Base-by-base conservation (phyloP, 2,888 invertebrate species). In the Fissipunctia ypsillon region DNA sequence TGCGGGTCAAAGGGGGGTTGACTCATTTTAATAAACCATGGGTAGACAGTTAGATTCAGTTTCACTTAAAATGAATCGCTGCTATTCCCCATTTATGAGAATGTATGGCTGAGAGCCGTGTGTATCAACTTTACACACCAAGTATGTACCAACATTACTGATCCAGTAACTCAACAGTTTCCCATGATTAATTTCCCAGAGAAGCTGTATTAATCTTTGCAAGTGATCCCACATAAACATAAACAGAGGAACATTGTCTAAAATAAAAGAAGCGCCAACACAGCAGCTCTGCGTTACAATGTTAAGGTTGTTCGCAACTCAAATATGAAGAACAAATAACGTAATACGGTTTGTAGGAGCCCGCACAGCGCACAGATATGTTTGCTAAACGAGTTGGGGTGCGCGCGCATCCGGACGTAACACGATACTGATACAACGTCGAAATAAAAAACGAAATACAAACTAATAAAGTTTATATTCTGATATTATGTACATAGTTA, bases 291-390 rank as follows among this genome's bases (percentile, higher is more conserved):
- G 77, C 66, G 84, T 66, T 60, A 75, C 80, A 83, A 84, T 76
- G 87, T 85, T 73, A 85, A 86, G 79, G 86, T 87, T 79, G 87
- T 71, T 73, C 38, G 77, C 68, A 81, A 87, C 81, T 84, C 86
- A 86, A 88, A 88, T 84, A 86, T 84, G 70, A 81, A 79, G 83
- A 84, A 83, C 85, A 87, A 87, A 88, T 83, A 87, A 66, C 64
- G 72, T 88, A 84, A 89, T 80, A 84, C 83, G 80, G 86, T 81
- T 85, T 67, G 79, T 65, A 84, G 65, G 76, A 84, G 65, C 84
- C 81, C 45, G 76, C 76, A 73, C 68, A 28, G 48, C 31, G 76
- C 63, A 76, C 84, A 76, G 81, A 82, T 84, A 82, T 82, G 82
- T 82, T 84, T 84, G 81, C 66, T 45, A 35, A 80, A 45, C 56